Conservation (phyloP, 2,888 invertebrate species). For the Adelognathus sp. region DNA sequence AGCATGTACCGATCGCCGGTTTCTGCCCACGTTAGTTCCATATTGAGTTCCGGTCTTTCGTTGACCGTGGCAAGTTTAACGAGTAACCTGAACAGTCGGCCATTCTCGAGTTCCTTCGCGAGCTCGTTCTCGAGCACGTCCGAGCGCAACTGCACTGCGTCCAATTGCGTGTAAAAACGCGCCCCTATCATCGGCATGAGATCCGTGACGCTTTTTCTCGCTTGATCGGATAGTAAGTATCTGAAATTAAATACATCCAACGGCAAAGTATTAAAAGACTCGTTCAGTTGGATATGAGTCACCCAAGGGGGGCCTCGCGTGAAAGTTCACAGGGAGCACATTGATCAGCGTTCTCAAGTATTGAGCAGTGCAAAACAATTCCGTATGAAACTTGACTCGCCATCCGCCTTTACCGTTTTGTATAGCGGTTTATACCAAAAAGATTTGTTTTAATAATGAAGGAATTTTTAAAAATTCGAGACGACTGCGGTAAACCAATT, state of each 20-base stretch:
- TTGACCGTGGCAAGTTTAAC: conserved; percentile 96
- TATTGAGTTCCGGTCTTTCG: conserved; percentile 96
- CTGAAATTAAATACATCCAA: conserved; percentile 80
- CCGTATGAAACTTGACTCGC: not conserved
- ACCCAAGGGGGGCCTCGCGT: not conserved
- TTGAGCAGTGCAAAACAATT: not conserved
- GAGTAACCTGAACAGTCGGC: conserved; percentile 94
- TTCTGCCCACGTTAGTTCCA: conserved; percentile 98
- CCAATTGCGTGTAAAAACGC: conserved; percentile 97
- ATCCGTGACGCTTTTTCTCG: conserved; percentile 93
- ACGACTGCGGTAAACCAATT: no score
- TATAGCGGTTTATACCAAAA: no score
- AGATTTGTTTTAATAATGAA: no score
- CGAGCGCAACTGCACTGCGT: conserved; percentile 92
- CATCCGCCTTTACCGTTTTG: no score
- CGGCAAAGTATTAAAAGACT: not conserved
- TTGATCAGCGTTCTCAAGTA: not conserved
- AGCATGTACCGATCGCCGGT: conserved; percentile 99
- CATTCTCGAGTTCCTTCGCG: conserved; percentile 96
- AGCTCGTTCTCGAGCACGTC: conserved; percentile 96
- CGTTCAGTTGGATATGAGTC: not conserved
- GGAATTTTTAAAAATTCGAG: no score
- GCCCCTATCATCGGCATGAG: conserved; percentile 99
- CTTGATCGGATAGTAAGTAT: conserved; percentile 87
- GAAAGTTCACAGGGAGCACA: not conserved